Evolutionary conservation across 92 coral and sea anemone genomes (phyloP), one percentile per base, ranked within the genome.

Genomic region (Zoanthus solanderi): DNA sequence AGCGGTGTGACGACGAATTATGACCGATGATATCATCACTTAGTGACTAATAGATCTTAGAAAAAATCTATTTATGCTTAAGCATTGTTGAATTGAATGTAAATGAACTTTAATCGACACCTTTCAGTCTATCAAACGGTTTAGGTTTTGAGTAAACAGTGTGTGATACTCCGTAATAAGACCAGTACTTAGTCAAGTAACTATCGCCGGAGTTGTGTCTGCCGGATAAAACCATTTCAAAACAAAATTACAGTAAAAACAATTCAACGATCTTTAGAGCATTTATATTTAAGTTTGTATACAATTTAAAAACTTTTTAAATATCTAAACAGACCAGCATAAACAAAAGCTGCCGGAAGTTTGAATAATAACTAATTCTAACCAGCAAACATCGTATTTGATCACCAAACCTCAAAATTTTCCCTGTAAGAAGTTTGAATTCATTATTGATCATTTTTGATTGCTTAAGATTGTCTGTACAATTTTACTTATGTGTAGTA

Each of bases 391-490:
- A 3, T 81, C 31, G 47, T 46, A 81, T 63, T 61, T 81, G 34
- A 45, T 71, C 85, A 37, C 85, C 0, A 46, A 13, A 81, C 85
- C 85, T 47, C 85, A 46, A 81, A 13, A 67, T 16, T 45, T 28
- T 30, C n/a, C 60, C 28, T 46, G 14, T 65, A 6, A 34, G 74
- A 34, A 13, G 75, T 30, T 81, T 44, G 46, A 9, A 44, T 65
- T 50, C 75, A 81, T 65, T 65, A 45, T 67, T 29, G 65, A 66
- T 81, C 28, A 75, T 81, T 45, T 81, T 65, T 81, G 73, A 66
- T 65, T 45, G 75, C 85, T 66, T 65, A 44, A 13, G 31, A 31
- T 18, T 63, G 69, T 63, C 69, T 9, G 10, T 63, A 63, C 69
- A 63, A 63, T 23, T 63, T 63, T 28, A 79, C 28, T 28, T 5